Evolutionary conservation across 1,140 invertebrate genomes (phyloP).

Genomic region (Drosophila sturtevanti): DNA sequence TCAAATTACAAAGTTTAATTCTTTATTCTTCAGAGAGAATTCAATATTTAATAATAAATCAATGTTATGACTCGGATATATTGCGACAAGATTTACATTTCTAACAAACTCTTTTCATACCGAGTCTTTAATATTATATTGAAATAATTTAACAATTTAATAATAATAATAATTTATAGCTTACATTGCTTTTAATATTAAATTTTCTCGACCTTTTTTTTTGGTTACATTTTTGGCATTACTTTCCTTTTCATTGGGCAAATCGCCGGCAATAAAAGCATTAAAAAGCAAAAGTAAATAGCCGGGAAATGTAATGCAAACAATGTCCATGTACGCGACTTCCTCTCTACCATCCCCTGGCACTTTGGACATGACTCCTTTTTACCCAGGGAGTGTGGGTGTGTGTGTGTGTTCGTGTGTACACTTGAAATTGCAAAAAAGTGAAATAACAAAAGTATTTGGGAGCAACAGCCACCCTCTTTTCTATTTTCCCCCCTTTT

Average conservation of each 20-base stretch:
- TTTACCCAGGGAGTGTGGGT: neutral
- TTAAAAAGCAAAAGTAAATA: conserved; percentile 49
- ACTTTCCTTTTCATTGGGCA: conserved; percentile 34
- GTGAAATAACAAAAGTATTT: conserved; percentile 50
- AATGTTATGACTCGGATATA: too few relatives aligned
- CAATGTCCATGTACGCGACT: conserved; percentile 33
- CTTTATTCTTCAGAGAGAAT: too few relatives aligned
- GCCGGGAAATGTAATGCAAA: conserved; percentile 40
- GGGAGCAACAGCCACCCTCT: conserved; percentile 21
- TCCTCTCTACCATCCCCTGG: neutral
- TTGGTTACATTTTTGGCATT: conserved; percentile 18
- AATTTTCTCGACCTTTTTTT: neutral
- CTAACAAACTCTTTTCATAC: neutral
- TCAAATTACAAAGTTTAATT: too few relatives aligned
- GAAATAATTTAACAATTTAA: neutral
- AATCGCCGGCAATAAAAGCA: conserved; percentile 25
- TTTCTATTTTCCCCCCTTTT: neutral
- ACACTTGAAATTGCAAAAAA: conserved; percentile 43
- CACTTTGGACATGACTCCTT: neutral
- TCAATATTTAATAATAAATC: too few relatives aligned
- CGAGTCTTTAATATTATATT: neutral
- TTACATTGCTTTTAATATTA: neutral
- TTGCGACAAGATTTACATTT: neutral
- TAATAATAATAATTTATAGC: neutral
- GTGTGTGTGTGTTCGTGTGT: neutral